A percentile compares a stretch with the other conserved stretches of the same genome.
Evolutionary conservation across 92 coral and sea anemone genomes (phyloP).

Genomic region (Parazoanthus darwini): DNA sequence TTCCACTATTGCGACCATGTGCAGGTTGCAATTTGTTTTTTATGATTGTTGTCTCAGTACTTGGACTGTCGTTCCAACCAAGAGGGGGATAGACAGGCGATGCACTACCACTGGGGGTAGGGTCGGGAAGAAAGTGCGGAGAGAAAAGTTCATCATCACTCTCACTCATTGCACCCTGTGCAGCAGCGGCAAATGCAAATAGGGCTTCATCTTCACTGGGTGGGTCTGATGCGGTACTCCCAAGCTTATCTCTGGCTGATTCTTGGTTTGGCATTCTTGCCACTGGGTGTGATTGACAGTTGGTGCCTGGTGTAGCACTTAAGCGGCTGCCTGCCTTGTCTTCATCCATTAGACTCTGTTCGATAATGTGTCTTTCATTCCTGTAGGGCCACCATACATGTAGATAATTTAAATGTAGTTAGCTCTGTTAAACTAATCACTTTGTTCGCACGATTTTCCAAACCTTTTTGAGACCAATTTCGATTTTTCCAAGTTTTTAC

Average conservation of each 20-base stretch:
- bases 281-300: background rate
- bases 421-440: too few species aligned
- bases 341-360: background rate
- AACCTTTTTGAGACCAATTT: too few species aligned
- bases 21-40: background rate
- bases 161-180: constrained; percentile 69
- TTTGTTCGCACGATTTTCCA: too few species aligned
- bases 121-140: constrained; percentile 49
- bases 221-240: background rate
- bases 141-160: constrained; percentile 90
- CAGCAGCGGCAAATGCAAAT: constrained; percentile 78
- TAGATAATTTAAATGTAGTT: too few species aligned
- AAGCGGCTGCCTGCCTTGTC: background rate
- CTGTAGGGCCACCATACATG: background rate
- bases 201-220: constrained; percentile 66
- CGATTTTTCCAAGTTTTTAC: too few species aligned
- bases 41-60: background rate
- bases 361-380: too few species aligned
- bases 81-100: constrained; percentile 14
- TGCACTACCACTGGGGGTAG: background rate
- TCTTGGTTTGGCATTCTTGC: background rate
- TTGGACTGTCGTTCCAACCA: background rate
- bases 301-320: background rate
- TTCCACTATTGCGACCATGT: background rate
- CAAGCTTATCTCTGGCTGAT: background rate